Conservation (phyloP, 2,797 vertebrate species). For the Poeciliopsis infans region DNA sequence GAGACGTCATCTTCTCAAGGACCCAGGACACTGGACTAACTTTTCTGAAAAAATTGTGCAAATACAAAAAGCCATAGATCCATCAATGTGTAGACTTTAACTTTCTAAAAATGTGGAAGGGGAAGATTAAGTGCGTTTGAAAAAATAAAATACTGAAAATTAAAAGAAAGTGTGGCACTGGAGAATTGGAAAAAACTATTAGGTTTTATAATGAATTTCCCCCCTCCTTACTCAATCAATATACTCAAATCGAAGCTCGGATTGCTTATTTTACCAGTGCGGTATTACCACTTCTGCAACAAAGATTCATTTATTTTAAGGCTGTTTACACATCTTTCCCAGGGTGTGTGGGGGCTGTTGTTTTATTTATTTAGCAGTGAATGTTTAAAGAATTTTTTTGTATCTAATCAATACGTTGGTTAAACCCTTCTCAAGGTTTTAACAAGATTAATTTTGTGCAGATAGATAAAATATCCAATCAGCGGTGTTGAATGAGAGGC, state of each 20-base stretch:
- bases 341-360: neutral
- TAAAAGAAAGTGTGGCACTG: too few species aligned
- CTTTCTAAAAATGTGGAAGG: neutral
- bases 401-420: slow-evolving; percentile 1
- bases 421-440: neutral
- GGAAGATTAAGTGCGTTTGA: neutral
- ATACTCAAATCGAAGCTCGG: neutral
- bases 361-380: neutral
- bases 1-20: neutral
- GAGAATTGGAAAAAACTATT: neutral
- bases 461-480: neutral
- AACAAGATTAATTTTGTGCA: neutral
- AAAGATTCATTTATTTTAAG: neutral
- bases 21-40: neutral
- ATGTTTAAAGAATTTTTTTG: neutral
- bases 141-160: neutral
- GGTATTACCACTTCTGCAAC: too few species aligned
- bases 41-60: neutral
- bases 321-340: neutral
- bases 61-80: neutral
- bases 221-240: neutral
- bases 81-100: neutral
- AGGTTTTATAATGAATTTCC: neutral
- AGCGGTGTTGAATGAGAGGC: neutral
- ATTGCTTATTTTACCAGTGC: too few species aligned